Evolutionary conservation across 2,888 invertebrate species (phyloP), one percentile per base, ranked within the genome.

Genomic region (Drosophila acutilabella): DNA sequence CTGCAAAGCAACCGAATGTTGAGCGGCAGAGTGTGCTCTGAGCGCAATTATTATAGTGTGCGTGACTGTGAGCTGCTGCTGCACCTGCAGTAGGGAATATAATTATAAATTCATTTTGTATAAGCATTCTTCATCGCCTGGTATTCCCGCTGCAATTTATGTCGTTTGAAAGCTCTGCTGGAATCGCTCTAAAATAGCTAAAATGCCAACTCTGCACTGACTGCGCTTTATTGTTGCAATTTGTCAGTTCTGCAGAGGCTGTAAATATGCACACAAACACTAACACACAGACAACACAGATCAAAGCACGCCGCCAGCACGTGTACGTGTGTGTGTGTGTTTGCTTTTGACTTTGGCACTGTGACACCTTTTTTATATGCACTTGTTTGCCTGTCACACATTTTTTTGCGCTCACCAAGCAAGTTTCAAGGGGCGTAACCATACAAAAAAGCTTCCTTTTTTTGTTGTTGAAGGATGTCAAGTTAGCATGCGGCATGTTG

Each of bases 351-450:
- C 78, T 69, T 59, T 76, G 74, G 61, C 65, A 78, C 69, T 65
- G 65, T 78, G 70, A 78, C 74, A 78, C 69, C 74, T 78, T 60
- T 75, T 64, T 52, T 42, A 16, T 61, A 41, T 59, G 68, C 61
- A 68, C 68, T 72, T 77, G 50, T 77, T 77, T 57, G 56, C 41
- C 50, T 48, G 66, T 59, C 58, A 59, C 57, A 45, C 65, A 52
- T 13, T 56, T 54, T 54, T 52, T 61, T 52, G 14, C 33, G 42
- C 45, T 48, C 33, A n/a, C 38, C 53, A 14, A 38, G 59, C 51
- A 56, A 23, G 18, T 54, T 74, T 64, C 42, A 58, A 74, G 62
- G 30, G 61, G 57, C 36, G 3, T 18, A 36, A 18, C 60, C 18
- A 47, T 45, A 50, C 33, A 59, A 52, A 23, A 30, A 30, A 30